These are phyloP conservation scores for Remorina albescens DNA, from an alignment of 2,797 vertebrate genomes.

Conservation along the genomic window DNA sequence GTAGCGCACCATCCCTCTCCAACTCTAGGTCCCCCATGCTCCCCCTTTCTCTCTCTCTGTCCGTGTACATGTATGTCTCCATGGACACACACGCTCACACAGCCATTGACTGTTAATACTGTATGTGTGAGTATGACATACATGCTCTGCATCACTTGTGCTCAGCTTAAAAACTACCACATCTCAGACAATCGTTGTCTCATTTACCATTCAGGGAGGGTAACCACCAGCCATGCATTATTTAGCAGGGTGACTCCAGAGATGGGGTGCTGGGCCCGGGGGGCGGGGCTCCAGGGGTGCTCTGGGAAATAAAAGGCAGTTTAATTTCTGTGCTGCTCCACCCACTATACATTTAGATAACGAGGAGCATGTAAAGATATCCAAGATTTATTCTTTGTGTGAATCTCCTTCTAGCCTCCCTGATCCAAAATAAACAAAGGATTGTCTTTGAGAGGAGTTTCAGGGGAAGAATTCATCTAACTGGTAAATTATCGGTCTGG, in stretches of 20 bases:
- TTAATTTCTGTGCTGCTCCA: slow-evolving; percentile 54
- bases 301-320: slow-evolving; percentile 56
- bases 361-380: slow-evolving; percentile 20
- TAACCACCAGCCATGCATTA: slow-evolving; percentile 46
- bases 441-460: slow-evolving; percentile 23
- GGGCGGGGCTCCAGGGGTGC: slow-evolving; percentile 38
- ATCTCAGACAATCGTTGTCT: background rate
- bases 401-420: slow-evolving; percentile 31
- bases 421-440: slow-evolving; percentile 42
- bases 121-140: slow-evolving; percentile 1
- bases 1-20: slow-evolving; percentile 68
- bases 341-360: slow-evolving; percentile 46
- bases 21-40: slow-evolving; percentile 12
- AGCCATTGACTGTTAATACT: slow-evolving; percentile 11
- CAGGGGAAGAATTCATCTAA: background rate
- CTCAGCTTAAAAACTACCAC: slow-evolving; percentile 20
- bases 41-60: slow-evolving; percentile 14
- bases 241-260: slow-evolving; percentile 50
- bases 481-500: slow-evolving; percentile 4
- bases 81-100: background rate
- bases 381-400: slow-evolving; percentile 40
- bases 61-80: background rate
- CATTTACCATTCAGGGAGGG: slow-evolving; percentile 11
- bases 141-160: slow-evolving; percentile 10
- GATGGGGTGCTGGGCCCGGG: slow-evolving; percentile 26